Evolutionary conservation across 2,888 invertebrate genomes (phyloP), one percentile per base, ranked within the genome.

Genomic region (Nymphalis c-album): DNA sequence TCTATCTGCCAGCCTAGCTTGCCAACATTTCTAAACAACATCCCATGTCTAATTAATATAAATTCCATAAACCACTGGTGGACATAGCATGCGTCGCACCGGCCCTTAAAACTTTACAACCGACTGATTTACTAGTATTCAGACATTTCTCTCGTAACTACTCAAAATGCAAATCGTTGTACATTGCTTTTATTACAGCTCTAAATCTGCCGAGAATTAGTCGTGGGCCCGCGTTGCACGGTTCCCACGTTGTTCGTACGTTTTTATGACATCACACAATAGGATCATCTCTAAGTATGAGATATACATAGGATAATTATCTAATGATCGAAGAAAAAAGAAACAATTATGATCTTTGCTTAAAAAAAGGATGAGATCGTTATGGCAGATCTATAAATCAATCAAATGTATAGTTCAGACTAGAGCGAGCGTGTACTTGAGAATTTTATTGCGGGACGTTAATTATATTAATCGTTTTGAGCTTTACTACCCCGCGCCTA

Each of bases 111-210:
- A 64, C 64, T 70, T 68, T 64, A 64, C 68, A 64, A 22, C 68
- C 60, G 45, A 20, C 58, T 64, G 70, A 68, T 62, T 68, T 55
- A 70, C 60, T 59, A 26, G 40, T 48, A 31, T 46, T 35, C 53
- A 77, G 40, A 13, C 40, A 40, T 40, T 13, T 40, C 78, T 79
- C 80, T 79, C 76, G 77, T 77, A 74, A 77, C 77, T 75, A 73
- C 76, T 78, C 79, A 77, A 77, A 79, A 83, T 83, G 78, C 80
- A 80, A 81, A 82, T 79, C 78, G 75, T 74, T 71, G 77, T 77
- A 77, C 79, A 78, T 81, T 79, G 78, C 80, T 70, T 76, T 76
- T 68, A 74, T 72, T 63, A 47, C 65, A 22, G 62, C 40, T 51
- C 68, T 68, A 72, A 69, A 74, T 70, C 65, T 60, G 46, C 35